phyloP scores from a whole-genome alignment of 2,888 invertebrate genomes.

The Trisateles emortualis region DNA sequence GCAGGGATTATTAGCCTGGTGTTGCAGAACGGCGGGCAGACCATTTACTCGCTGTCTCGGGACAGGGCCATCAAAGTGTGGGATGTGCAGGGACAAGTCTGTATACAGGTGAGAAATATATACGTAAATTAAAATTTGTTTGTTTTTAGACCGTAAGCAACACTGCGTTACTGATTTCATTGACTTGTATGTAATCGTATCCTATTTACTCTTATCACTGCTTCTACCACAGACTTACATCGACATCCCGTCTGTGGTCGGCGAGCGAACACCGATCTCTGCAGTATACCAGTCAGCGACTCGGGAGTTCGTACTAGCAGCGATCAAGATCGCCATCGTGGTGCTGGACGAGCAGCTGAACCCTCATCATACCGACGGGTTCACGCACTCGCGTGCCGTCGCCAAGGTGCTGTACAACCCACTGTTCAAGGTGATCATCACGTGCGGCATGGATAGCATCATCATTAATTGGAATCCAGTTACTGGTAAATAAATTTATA shows the following conservation, averaged over 20 bases:
- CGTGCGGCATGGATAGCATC: slow-evolving; percentile 92
- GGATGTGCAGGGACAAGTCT: slow-evolving; percentile 89
- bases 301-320: slow-evolving; percentile 89
- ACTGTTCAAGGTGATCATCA: slow-evolving; percentile 91
- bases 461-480: slow-evolving; percentile 94
- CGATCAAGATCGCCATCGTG: slow-evolving; percentile 88
- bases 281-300: slow-evolving; percentile 89
- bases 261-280: slow-evolving; percentile 87
- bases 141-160: no score
- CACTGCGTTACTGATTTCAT: not conserved
- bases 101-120: slow-evolving; percentile 86
- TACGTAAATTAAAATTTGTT: no score
- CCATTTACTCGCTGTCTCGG: slow-evolving; percentile 90
- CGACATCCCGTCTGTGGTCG: slow-evolving; percentile 88
- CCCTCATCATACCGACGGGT: slow-evolving; percentile 90
- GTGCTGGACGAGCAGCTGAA: slow-evolving; percentile 89
- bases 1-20: slow-evolving; percentile 89
- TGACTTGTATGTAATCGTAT: no score
- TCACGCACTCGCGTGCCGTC: slow-evolving; percentile 90
- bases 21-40: slow-evolving; percentile 89
- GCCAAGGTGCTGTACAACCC: slow-evolving; percentile 92
- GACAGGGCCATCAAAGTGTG: slow-evolving; percentile 92
- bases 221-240: slow-evolving; percentile 88
- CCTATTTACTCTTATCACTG: no score
- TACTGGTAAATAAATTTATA: slow-evolving; percentile 76